These are phyloP conservation scores for Drosophila athabasca DNA, from an alignment of 1,140 invertebrate genomes.

Conservation along the genomic window DNA sequence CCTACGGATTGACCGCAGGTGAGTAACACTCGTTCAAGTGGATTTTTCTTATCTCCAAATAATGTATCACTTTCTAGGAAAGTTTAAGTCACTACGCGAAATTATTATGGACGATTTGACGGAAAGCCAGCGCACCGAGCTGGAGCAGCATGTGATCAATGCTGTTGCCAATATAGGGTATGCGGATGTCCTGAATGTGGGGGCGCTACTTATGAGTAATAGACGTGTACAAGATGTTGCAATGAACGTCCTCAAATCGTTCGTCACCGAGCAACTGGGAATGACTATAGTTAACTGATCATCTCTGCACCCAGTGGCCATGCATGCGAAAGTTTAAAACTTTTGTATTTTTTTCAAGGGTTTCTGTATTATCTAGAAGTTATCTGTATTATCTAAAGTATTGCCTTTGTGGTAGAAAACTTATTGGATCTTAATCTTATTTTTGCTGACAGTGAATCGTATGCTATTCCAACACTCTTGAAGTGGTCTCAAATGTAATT, in stretches of 20 bases:
- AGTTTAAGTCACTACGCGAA: constrained; percentile 21
- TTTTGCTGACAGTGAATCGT: too few species aligned
- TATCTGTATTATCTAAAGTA: too few species aligned
- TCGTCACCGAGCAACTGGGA: constrained; percentile 9
- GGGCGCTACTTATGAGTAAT: constrained; percentile 1
- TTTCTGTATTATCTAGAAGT: too few species aligned
- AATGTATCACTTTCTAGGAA: constrained; percentile 1
- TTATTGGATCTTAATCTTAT: neutral
- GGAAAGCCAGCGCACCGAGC: constrained; percentile 7
- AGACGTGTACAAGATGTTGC: neutral
- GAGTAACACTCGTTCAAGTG: neutral
- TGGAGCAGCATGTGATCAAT: constrained; percentile 11
- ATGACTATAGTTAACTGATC: constrained; percentile 14
- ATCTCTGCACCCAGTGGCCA: neutral
- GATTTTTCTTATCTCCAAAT: neutral
- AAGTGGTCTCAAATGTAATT: too few species aligned
- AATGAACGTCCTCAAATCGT: constrained; percentile 8
- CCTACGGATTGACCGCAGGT: constrained; percentile 13
- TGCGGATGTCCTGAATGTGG: neutral
- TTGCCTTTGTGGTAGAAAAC: too few species aligned
- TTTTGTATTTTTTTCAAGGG: too few species aligned
- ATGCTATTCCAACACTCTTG: too few species aligned
- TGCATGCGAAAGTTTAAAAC: too few species aligned
- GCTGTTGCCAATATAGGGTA: neutral
- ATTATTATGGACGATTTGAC: constrained; percentile 25